Base-by-base conservation (phyloP, 2,888 invertebrate species). In the Ormyrus nitidulus region DNA sequence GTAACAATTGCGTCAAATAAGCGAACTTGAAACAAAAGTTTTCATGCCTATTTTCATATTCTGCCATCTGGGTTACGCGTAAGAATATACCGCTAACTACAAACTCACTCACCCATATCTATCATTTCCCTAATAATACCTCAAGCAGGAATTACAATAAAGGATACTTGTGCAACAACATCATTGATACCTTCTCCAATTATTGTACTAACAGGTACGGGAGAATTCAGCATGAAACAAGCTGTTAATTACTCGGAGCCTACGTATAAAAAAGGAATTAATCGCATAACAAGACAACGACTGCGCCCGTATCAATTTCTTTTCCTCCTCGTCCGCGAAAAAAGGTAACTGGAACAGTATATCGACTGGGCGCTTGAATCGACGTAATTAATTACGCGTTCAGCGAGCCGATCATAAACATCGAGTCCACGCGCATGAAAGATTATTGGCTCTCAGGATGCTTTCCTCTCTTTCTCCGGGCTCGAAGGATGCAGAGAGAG, bases 321-420 rank as follows among this genome's bases (percentile, higher is more conserved):
- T 34, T 19, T 46, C n/a, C 44, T 53, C 34, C 58, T 11, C 5
- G n/a, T 19, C 53, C 19, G 48, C 8, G 48, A 10, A 48, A 73
- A 73, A 54, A 54, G 62, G 13, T 11, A 53, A 54, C 10, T 34
- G 8, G 56, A 69, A n/a, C 56, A 6, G 7, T 11, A 46, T 48
- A 56, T 54, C 62, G 62, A 48, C 7, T 11, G 11, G 6, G n/a
- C 71, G 9, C 73, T 68, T 61, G 54, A 73, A 62, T 73, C 53
- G 19, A 44, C 65, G 56, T 70, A 77, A 77, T 77, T 77, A 77
- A 77, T 77, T 77, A 71, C 58, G 58, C 65, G 71, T 65, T 56
- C 77, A 77, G 77, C 64, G 71, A 77, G 64, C 77, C 70, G 77
- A 77, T 71, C 77, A 70, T 69, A 70, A 77, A 77, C 77, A 70